Evolutionary conservation across 2,888 invertebrate species (phyloP).

Genomic region (Dyspetes luteomarginatus): DNA sequence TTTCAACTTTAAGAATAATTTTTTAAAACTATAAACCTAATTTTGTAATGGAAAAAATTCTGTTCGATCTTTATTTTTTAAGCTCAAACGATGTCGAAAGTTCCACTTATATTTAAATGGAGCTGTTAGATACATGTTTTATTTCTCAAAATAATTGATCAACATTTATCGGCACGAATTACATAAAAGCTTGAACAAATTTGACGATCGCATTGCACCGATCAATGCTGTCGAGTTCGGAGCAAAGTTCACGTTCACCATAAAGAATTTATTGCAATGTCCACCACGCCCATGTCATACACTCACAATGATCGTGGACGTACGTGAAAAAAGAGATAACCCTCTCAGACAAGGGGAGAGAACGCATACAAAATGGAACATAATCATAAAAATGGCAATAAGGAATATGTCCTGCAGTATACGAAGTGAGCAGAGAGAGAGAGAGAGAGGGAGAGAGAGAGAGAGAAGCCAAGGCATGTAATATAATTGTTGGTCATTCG

Average conservation of each 20-base stretch:
- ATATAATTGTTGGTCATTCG: conserved; percentile 22
- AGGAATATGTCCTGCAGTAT: conserved; percentile 17
- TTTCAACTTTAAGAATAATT: too few relatives aligned
- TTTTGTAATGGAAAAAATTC: too few relatives aligned
- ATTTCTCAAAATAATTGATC: not conserved
- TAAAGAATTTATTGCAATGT: not conserved
- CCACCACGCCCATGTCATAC: conserved; percentile 27
- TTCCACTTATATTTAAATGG: too few relatives aligned
- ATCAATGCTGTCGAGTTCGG: not conserved
- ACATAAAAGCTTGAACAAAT: not conserved
- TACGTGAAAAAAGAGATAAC: conserved; percentile 17
- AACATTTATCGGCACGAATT: not conserved
- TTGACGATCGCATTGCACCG: not conserved
- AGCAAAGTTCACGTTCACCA: not conserved
- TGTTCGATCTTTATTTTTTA: too few relatives aligned
- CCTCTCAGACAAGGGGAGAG: not conserved
- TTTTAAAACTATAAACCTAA: too few relatives aligned
- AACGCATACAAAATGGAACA: conserved; percentile 39
- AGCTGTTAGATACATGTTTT: too few relatives aligned
- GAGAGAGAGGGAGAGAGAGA: not conserved
- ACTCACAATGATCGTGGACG: not conserved
- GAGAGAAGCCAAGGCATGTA: not conserved
- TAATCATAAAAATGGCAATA: conserved; percentile 55
- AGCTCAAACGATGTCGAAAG: too few relatives aligned
- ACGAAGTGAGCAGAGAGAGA: conserved; percentile 16